Evolutionary conservation across 2,113 vertebrate genomes (phyloP).

Genomic region (Burhinus bistriatus): DNA sequence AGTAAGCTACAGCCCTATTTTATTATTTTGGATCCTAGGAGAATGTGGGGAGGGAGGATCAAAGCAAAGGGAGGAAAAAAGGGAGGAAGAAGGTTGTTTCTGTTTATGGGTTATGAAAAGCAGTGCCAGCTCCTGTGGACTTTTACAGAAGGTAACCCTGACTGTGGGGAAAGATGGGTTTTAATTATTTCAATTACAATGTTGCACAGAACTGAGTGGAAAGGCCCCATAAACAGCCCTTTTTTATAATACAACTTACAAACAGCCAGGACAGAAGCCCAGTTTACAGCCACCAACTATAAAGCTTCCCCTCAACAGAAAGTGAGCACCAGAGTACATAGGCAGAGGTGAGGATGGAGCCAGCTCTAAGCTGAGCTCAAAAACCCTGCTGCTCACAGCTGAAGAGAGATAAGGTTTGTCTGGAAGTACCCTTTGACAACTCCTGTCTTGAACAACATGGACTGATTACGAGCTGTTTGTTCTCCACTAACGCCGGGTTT

Average conservation of each 20-base stretch:
- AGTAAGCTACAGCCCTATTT: background rate
- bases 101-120: background rate
- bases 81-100: background rate
- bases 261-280: background rate
- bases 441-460: background rate
- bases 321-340: background rate
- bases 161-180: background rate
- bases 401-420: background rate
- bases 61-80: background rate
- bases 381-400: background rate
- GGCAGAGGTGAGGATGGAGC: background rate
- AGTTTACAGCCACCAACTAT: background rate
- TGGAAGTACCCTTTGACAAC: background rate
- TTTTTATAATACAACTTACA: background rate
- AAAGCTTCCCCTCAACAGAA: background rate
- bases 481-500: background rate
- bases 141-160: conserved; percentile 8
- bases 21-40: background rate
- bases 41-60: background rate
- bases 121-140: background rate
- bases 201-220: background rate
- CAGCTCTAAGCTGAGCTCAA: background rate
- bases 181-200: background rate
- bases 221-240: background rate
- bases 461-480: background rate